Percentiles rank a stretch among this genome's conserved stretches.
Conservation (phyloP, 1,140 invertebrate genomes). For the Melipona quadrifasciata region DNA sequence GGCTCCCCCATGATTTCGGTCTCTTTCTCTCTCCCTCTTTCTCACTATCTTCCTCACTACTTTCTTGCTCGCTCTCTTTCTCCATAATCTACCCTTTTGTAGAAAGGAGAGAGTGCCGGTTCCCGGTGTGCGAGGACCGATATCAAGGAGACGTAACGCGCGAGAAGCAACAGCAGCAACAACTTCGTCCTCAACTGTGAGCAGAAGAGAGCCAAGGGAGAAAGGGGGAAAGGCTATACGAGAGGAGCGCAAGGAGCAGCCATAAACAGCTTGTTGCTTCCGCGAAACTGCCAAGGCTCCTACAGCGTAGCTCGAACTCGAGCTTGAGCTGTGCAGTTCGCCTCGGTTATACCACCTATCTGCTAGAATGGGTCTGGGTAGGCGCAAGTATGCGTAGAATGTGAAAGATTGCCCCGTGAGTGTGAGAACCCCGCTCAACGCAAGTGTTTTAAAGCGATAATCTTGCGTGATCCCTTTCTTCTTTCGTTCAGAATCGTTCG, state of each 20-base stretch:
- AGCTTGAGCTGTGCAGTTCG: slow-evolving; percentile 35
- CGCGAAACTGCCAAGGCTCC: slow-evolving; percentile 71
- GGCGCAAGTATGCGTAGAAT: slow-evolving; percentile 78
- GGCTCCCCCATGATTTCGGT: slow-evolving; percentile 22
- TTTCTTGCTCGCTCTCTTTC: slow-evolving; percentile 52
- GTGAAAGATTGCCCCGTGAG: slow-evolving; percentile 72
- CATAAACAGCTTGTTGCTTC: slow-evolving; percentile 83
- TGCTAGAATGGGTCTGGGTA: slow-evolving; percentile 56
- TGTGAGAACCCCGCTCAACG: slow-evolving; percentile 43
- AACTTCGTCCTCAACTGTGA: neutral
- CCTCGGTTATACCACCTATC: slow-evolving; percentile 66
- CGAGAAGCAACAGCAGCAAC: slow-evolving; percentile 47
- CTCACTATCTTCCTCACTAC: slow-evolving; percentile 19
- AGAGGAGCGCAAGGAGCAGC: slow-evolving; percentile 72
- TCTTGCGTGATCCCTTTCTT: neutral
- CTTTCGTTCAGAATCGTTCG: no score
- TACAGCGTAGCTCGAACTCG: slow-evolving; percentile 52
- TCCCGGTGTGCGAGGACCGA: slow-evolving; percentile 33
- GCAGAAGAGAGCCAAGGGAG: slow-evolving; percentile 26
- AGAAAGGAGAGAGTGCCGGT: neutral
- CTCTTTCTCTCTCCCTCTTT: slow-evolving; percentile 47
- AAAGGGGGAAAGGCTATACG: slow-evolving; percentile 32
- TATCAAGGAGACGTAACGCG: slow-evolving; percentile 26
- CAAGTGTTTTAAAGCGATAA: neutral
- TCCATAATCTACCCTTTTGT: slow-evolving; percentile 46